phyloP scores from a whole-genome alignment of 2,113 vertebrate genomes.

The Xyliphius kryptos region DNA sequence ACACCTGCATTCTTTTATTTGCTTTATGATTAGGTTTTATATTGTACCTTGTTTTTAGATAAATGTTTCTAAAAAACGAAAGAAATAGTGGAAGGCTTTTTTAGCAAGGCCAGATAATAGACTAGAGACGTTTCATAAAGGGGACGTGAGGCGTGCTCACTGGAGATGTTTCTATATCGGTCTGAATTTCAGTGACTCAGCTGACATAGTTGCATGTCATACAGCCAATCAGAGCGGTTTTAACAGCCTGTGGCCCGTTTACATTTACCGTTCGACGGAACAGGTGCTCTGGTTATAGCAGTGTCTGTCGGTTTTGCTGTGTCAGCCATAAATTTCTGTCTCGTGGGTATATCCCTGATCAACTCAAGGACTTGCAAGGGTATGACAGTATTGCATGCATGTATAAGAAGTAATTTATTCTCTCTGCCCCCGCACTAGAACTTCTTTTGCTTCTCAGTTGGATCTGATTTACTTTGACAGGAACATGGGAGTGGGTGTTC shows the following conservation, averaged over 20 bases:
- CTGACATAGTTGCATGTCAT: conserved; percentile 63
- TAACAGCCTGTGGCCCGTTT: conserved; percentile 49
- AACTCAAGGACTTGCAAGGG: conserved; percentile 33
- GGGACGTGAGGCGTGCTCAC: conserved; percentile 55
- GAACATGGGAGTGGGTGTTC: too few species aligned
- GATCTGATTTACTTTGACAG: too few species aligned
- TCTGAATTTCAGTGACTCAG: conserved; percentile 74
- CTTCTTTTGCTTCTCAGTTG: too few species aligned
- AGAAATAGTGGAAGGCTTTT: too few species aligned
- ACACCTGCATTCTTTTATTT: too few species aligned
- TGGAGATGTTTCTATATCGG: conserved; percentile 71
- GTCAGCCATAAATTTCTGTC: conserved; percentile 35
- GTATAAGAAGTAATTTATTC: too few species aligned
- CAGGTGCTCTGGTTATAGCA: conserved; percentile 55
- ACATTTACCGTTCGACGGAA: conserved; percentile 53
- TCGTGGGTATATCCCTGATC: conserved; percentile 19
- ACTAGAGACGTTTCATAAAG: too few species aligned
- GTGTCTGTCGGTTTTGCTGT: conserved; percentile 27
- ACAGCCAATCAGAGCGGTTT: conserved; percentile 38
- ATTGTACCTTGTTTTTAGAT: too few species aligned
- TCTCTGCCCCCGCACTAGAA: too few species aligned
- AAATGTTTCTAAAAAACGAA: too few species aligned
- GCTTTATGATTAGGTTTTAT: too few species aligned
- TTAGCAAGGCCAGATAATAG: too few species aligned
- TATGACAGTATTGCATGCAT: not conserved